Evolutionary conservation across 2,888 invertebrate genomes (phyloP), one percentile per base, ranked within the genome.

Genomic region (Conops quadrifasciatus): DNA sequence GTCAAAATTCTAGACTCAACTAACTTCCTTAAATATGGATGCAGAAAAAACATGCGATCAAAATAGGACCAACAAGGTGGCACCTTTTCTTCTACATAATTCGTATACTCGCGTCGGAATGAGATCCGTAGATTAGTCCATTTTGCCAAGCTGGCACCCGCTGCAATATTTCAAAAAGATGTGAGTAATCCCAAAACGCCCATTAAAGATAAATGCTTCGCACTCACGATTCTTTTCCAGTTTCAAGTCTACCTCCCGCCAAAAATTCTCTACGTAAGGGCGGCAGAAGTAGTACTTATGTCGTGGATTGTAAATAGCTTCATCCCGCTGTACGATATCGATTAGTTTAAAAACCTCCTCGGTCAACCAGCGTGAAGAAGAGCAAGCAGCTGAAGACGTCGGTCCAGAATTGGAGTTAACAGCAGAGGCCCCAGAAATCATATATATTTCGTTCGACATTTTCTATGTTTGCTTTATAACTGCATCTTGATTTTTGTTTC

Each of bases 231-330:
- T 84, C 51, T 85, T 85, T 36, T 82, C 81, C 16, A 85, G 73
- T 70, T 83, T 82, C 2, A 81, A 69, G 70, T 85, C 85, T 21
- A 85, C 83, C 70, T 85, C 83, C 19, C 83, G 81, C 85, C 85
- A 85, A 64, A 85, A 84, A 75, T 84, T 85, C 68, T 85, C 85
- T 16, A 85, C 84, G 73, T 84, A 85, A 0, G 85, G 84, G 4
- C 85, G 79, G 72, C 85, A 85, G 64, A 85, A 85, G 72, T 85
- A 85, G 70, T 85, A 84, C 64, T 84, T 85, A 62, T 85, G 83
- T 2, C 83, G 75, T 0, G 85, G 83, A 80, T 85, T 85, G 71
- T 85, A 85, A 30, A 85, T 84, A 2, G 84, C 84, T 65, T 83
- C 85, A 79, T 85, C 83, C 58, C 81, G 78, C 71, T 83, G 83